Evolutionary conservation across 2,888 invertebrate species (phyloP).

Genomic region (Eupithecia dodoneata): DNA sequence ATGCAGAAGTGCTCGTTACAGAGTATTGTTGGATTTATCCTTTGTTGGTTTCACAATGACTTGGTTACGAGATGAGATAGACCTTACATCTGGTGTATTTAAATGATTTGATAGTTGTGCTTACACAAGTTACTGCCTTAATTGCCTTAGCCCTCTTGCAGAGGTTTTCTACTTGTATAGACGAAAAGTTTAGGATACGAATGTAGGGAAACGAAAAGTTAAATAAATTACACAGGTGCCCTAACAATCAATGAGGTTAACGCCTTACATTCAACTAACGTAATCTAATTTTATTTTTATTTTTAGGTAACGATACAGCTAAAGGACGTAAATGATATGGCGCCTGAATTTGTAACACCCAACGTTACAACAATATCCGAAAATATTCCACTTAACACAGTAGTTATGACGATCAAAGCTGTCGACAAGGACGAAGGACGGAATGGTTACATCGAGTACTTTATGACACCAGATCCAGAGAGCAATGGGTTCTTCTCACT

Average conservation of each 20-base stretch:
- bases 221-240: neutral
- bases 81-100: conserved; percentile 38
- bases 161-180: neutral
- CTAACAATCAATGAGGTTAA: neutral
- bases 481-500: conserved; percentile 89
- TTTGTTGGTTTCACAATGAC: conserved; percentile 59
- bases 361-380: conserved; percentile 92
- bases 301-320: conserved; percentile 92
- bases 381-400: conserved; percentile 93
- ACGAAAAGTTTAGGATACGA: neutral
- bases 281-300: conserved; percentile 1
- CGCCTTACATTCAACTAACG: neutral
- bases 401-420: conserved; percentile 95
- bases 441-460: conserved; percentile 95
- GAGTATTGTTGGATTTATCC: conserved; percentile 56
- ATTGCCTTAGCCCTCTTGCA: neutral
- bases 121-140: conserved; percentile 6
- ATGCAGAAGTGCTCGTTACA: conserved; percentile 55
- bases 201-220: neutral
- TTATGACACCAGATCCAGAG: conserved; percentile 87
- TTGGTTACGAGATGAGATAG: conserved; percentile 50
- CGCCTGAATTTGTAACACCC: conserved; percentile 92
- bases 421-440: conserved; percentile 95
- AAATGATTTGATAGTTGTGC: conserved; percentile 32
- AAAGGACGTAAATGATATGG: conserved; percentile 96